Percentiles rank a stretch among this genome's conserved stretches.
Evolutionary conservation across 2,888 invertebrate species (phyloP).

Genomic region (Plebejus anna): DNA sequence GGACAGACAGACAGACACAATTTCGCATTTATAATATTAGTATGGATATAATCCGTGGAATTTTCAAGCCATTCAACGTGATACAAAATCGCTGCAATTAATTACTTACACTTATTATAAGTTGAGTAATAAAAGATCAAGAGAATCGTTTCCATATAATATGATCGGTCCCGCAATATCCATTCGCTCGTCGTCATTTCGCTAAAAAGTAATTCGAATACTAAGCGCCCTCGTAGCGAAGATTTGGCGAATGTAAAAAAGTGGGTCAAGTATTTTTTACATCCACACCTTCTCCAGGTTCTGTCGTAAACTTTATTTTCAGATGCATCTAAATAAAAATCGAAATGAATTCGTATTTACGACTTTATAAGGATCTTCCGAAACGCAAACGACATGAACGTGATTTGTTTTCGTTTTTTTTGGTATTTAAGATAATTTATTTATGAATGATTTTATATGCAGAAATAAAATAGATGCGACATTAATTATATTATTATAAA

Average conservation of each 20-base stretch:
- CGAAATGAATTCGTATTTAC: slow-evolving; percentile 27
- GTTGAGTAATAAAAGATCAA: neutral
- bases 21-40: too few relatives aligned
- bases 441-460: neutral
- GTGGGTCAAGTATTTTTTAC: slow-evolving; percentile 38
- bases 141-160: slow-evolving; percentile 13
- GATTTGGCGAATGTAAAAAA: slow-evolving; percentile 36
- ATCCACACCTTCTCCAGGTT: slow-evolving; percentile 32
- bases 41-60: neutral
- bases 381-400: neutral
- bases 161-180: slow-evolving; percentile 13
- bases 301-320: slow-evolving; percentile 30
- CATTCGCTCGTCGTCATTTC: slow-evolving; percentile 32
- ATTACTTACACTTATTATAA: neutral
- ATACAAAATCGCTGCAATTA: neutral
- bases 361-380: slow-evolving; percentile 1
- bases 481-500: neutral
- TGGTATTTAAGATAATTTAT: neutral
- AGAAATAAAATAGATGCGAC: neutral
- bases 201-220: slow-evolving; percentile 38
- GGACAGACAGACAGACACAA: too few relatives aligned
- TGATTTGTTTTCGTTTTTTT: slow-evolving; percentile 4
- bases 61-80: neutral
- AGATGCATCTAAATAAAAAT: slow-evolving; percentile 29
- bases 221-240: slow-evolving; percentile 34